phyloP scores from a whole-genome alignment of 2,888 invertebrate species.

The Strigamia maritima region DNA sequence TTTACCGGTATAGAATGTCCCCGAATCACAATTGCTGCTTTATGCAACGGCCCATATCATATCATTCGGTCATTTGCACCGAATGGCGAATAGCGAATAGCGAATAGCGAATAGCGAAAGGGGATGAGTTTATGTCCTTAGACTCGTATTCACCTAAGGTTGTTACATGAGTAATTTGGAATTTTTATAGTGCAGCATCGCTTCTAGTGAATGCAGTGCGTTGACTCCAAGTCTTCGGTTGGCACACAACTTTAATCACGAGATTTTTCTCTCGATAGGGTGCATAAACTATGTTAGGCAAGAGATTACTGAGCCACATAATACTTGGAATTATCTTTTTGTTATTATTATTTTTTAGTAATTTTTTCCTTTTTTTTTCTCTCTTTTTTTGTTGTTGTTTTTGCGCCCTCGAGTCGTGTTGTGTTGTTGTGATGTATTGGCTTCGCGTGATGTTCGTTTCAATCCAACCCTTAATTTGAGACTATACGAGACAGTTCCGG shows the following conservation, averaged over 20 bases:
- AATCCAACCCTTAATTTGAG: constrained; percentile 7
- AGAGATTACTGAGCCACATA: background rate
- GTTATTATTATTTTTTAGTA: too few relatives aligned
- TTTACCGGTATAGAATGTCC: background rate
- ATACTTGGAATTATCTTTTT: background rate
- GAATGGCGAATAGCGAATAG: background rate
- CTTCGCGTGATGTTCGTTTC: background rate
- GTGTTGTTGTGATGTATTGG: background rate
- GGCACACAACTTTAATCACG: background rate
- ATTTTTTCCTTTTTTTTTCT: too few relatives aligned
- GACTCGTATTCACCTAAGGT: background rate
- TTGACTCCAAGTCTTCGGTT: background rate
- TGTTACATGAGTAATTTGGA: constrained; percentile 7
- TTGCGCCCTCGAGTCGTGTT: background rate
- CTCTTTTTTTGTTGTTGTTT: background rate
- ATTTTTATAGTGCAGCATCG: background rate
- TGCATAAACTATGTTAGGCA: background rate
- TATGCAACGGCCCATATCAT: background rate
- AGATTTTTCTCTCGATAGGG: background rate
- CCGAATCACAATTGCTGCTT: background rate
- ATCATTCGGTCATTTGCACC: constrained; percentile 12
- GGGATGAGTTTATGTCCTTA: background rate
- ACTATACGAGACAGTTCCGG: background rate
- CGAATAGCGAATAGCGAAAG: background rate
- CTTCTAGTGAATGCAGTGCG: background rate